Evolutionary conservation across 1,140 invertebrate genomes (phyloP), one percentile per base, ranked within the genome.

Genomic region (Sycobia sp.): DNA sequence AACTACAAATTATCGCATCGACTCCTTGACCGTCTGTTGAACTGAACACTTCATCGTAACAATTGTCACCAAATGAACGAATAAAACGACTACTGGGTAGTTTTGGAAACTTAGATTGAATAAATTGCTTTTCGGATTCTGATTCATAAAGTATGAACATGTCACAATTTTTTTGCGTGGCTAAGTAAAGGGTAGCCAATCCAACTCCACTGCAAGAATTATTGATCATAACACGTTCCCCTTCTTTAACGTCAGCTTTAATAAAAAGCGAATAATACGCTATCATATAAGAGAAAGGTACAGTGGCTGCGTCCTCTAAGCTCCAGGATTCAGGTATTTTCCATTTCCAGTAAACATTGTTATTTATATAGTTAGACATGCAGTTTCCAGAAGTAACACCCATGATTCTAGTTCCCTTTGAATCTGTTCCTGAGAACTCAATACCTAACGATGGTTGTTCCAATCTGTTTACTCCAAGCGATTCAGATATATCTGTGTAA

Each of bases 241-340:
- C 84, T 62, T 76, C 76, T 46, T 88, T 79, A 20, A 82, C 67
- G n/a, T 86, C 77, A 51, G 73, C 73, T 70, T 95, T 86, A 44
- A 95, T 87, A 25, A 90, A 71, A 36, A 98, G 78, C 13, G 93
- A 91, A 78, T 95, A 95, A 80, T 95, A 97, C n/a, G 88, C 68
- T 20, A 93, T 94, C 41, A 90, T 46, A 59, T 80, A 81, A n/a
- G 76, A 57, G 4, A 79, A 47, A 36, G 87, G 86, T 14, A 89
- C 82, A 10, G 86, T 86, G 3, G 82, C 83, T 32, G 86, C 87
- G 55, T 88, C 84, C 56, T 83, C 83, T 14, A 86, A 66, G 9
- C 73, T 80, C 86, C 86, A 88, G 4, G 68, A 61, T 1, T 77
- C 67, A 3, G 86, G 86, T 46, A 87, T 72, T 67, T 89, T 83